phyloP scores from a whole-genome alignment of 2,113 vertebrate genomes.

The Emydura subglobosa region DNA sequence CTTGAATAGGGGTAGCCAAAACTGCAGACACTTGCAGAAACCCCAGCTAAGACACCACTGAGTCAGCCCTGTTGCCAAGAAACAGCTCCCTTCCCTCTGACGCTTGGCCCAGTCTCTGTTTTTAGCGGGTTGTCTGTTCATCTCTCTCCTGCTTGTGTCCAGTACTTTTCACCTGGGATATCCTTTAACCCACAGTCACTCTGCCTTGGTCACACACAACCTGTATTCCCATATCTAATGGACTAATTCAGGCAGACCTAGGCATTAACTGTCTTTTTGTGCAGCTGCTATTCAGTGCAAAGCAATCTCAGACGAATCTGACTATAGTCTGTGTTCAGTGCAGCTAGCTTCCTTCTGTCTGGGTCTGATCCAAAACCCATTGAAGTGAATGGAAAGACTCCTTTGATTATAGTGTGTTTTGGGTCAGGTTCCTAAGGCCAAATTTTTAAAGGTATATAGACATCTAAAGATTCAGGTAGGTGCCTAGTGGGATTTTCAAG shows the following conservation, averaged over 20 bases:
- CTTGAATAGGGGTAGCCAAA: background rate
- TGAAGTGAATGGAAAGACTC: background rate
- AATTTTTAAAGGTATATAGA: background rate
- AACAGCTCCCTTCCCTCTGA: background rate
- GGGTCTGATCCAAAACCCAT: background rate
- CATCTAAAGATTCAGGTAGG: background rate
- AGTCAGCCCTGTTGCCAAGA: background rate
- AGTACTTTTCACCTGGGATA: background rate
- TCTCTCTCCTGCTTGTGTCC: background rate
- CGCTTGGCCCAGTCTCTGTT: rapidly evolving
- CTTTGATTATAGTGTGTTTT: background rate
- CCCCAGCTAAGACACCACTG: background rate
- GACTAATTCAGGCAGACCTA: background rate
- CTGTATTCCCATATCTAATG: background rate
- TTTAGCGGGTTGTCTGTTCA: background rate
- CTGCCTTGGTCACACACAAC: background rate
- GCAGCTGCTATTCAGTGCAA: rapidly evolving
- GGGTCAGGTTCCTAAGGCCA: background rate
- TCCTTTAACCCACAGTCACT: background rate
- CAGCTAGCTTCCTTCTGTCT: background rate
- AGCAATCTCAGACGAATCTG: background rate
- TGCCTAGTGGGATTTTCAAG: background rate
- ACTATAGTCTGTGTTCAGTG: background rate
- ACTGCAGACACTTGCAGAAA: background rate
- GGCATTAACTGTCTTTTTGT: background rate